A percentile compares a stretch with the other conserved stretches of the same genome.
Conservation (phyloP, 2,888 invertebrate genomes). For the Ceratothoa steindachneri region DNA sequence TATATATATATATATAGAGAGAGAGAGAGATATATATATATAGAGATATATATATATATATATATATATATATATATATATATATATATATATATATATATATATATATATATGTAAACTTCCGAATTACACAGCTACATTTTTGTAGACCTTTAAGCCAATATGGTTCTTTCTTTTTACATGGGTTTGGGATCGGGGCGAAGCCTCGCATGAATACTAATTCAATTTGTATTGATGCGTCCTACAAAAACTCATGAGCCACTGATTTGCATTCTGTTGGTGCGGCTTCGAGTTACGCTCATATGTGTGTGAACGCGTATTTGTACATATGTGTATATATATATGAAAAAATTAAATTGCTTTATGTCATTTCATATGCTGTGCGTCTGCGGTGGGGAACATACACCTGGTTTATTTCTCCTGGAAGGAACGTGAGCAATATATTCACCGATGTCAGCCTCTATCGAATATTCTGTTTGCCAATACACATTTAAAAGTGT, state of each 20-base stretch:
- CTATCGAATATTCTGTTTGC: no score
- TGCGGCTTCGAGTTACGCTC: background rate
- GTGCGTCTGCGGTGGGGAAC: background rate
- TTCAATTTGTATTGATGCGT: background rate
- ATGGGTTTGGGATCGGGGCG: no score
- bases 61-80: no score
- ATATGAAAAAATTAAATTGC: no score
- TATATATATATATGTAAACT: background rate
- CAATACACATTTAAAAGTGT: no score
- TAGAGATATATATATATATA: no score
- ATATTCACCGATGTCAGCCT: no score
- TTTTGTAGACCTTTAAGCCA: background rate
- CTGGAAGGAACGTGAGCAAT: no score
- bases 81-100: background rate
- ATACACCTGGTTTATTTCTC: no score
- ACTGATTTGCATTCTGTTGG: background rate
- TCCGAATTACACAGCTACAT: background rate
- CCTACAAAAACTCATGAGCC: background rate
- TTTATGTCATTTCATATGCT: no score
- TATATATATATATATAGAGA: no score
- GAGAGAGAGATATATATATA: no score
- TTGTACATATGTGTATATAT: background rate
- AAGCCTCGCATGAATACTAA: background rate
- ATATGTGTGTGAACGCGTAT: background rate
- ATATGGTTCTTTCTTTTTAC: background rate